A percentile compares a stretch with the other conserved stretches of the same genome.
Evolutionary conservation across 2,888 invertebrate species (phyloP).

Genomic region (Tupiocoris notatus): DNA sequence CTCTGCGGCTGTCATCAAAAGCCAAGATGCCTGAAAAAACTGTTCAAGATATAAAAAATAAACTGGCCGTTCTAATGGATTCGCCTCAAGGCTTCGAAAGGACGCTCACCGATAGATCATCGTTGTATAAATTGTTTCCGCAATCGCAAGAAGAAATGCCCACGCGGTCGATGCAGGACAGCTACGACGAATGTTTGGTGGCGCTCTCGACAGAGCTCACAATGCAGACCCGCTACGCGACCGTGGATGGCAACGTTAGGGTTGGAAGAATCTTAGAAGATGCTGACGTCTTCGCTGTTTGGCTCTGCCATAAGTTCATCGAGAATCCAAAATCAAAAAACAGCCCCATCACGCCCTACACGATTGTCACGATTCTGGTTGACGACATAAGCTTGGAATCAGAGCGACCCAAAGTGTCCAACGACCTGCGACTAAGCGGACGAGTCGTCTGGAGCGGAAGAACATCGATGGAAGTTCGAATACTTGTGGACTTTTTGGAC

Average conservation of each 20-base stretch:
- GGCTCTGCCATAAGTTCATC: constrained; percentile 66
- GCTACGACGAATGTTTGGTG: constrained; percentile 65
- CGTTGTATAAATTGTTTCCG: constrained; percentile 22
- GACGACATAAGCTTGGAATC: constrained; percentile 66
- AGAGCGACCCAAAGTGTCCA: constrained; percentile 19
- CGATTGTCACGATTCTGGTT: constrained; percentile 71
- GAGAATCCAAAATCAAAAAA: constrained; percentile 60
- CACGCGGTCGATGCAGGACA: constrained; percentile 55
- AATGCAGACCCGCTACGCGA: constrained; percentile 66
- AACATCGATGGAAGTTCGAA: constrained; percentile 69
- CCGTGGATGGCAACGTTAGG: constrained; percentile 63
- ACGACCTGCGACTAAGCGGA: constrained; percentile 69
- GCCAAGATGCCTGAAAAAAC: constrained; percentile 1
- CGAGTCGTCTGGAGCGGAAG: constrained; percentile 73
- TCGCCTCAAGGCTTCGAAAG: background rate
- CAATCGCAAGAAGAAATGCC: constrained; percentile 14
- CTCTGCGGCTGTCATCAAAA: background rate
- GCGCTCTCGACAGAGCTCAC: constrained; percentile 61
- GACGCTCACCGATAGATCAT: background rate
- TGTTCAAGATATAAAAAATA: constrained; percentile 7
- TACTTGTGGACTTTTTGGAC: constrained; percentile 66
- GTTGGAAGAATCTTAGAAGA: constrained; percentile 73
- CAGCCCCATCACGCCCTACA: constrained; percentile 59
- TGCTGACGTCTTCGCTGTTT: constrained; percentile 76
- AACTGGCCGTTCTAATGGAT: constrained; percentile 14